These are phyloP conservation scores for Osmerus eperlanus DNA, from an alignment of 2,113 vertebrate genomes.

Conservation along the genomic window DNA sequence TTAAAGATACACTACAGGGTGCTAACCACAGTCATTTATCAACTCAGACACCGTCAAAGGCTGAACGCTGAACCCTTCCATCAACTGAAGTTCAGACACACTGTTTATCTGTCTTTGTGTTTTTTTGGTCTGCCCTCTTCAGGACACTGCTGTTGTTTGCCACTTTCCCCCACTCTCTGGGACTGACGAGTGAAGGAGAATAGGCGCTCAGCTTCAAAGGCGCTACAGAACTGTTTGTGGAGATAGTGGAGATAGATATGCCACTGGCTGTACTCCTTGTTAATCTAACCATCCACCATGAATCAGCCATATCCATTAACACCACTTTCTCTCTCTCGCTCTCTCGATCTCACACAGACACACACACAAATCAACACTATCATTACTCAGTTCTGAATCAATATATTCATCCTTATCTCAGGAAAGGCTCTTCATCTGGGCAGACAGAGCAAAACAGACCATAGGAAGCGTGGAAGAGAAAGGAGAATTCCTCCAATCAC, in stretches of 20 bases:
- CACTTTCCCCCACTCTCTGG: conserved; percentile 41
- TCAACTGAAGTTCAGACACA: not conserved
- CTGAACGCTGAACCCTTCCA: not conserved
- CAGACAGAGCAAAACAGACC: conserved; percentile 9
- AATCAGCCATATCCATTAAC: conserved; percentile 24
- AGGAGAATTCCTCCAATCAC: conserved; percentile 11
- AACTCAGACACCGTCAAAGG: not conserved
- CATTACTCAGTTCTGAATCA: conserved; percentile 38
- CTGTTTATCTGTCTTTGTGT: conserved; percentile 1
- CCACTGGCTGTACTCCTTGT: conserved; percentile 3
- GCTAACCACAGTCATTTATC: no score
- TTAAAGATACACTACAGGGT: no score
- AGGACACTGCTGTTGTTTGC: conserved; percentile 41
- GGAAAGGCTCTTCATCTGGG: conserved; percentile 43
- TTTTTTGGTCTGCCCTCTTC: conserved; percentile 16
- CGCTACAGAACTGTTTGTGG: conserved; percentile 28
- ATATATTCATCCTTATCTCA: conserved; percentile 31
- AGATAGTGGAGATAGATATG: conserved; percentile 40
- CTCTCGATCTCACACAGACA: conserved; percentile 17
- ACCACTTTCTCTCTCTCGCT: conserved; percentile 11
- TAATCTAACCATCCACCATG: conserved; percentile 15
- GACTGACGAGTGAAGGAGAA: conserved; percentile 41
- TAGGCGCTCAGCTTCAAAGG: conserved; percentile 33
- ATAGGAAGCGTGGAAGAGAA: conserved; percentile 35
- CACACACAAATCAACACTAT: conserved; percentile 28